Evolutionary conservation across 2,797 vertebrate species (phyloP).

Genomic region (Acrossocheilus wenchowensis): DNA sequence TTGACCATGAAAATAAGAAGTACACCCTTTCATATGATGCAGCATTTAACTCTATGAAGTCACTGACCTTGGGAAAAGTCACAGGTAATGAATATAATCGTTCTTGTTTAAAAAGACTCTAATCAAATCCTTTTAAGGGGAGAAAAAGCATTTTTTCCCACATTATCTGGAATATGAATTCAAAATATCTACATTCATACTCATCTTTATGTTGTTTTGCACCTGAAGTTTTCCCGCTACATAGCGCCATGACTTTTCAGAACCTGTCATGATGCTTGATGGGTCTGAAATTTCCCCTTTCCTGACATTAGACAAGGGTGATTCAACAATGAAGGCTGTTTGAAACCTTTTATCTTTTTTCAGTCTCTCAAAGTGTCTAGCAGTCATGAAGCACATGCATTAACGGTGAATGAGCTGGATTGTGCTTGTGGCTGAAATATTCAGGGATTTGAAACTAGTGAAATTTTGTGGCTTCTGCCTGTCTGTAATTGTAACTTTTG

Average conservation of each 20-base stretch:
- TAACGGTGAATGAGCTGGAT: slow-evolving; percentile 1
- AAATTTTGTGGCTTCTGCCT: background rate
- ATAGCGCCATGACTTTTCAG: slow-evolving; percentile 1
- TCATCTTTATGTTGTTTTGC: background rate
- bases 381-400: slow-evolving; percentile 33
- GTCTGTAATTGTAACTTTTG: background rate
- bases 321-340: slow-evolving; percentile 50
- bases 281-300: slow-evolving; percentile 40
- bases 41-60: slow-evolving; percentile 81
- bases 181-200: background rate
- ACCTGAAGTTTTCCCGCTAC: background rate
- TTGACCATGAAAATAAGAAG: slow-evolving; percentile 82
- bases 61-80: slow-evolving; percentile 86
- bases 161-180: background rate
- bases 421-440: background rate
- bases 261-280: slow-evolving; percentile 11
- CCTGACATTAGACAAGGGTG: slow-evolving; percentile 47
- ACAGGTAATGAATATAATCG: slow-evolving; percentile 73
- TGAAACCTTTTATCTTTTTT: slow-evolving; percentile 58
- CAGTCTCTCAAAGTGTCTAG: slow-evolving; percentile 34
- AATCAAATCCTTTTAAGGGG: background rate
- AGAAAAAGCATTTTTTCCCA: background rate
- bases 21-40: slow-evolving; percentile 83
- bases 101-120: background rate
- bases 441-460: background rate